Evolutionary conservation across 1,140 invertebrate species (phyloP), one percentile per base, ranked within the genome.

Genomic region (Drosophila sp.): DNA sequence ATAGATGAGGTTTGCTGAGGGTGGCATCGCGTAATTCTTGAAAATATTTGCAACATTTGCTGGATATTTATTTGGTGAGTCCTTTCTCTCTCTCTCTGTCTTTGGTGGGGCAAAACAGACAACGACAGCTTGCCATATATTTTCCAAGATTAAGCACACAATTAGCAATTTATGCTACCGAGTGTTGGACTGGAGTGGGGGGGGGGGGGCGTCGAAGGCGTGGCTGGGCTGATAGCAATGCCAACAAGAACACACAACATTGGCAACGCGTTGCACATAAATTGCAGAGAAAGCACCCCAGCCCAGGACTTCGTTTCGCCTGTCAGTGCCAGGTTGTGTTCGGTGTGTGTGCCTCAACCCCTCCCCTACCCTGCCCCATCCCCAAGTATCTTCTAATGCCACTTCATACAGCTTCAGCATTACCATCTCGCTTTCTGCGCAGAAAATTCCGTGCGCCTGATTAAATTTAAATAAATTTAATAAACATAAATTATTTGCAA

Each of bases 391-490:
- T 8, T 7, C 29, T 38, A 7, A 7, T 60, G 5, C 35, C 35
- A 7, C 35, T 38, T 1, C 3, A n/a, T 11, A 27, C 44, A 50
- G 44, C 44, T 27, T 50, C 44, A 50, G 3, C 44, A 50, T 50
- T 50, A 50, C 44, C 44, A 44, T 58, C 27, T 58, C n/a, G 44
- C 25, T 41, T 50, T 65, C 38, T 47, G 60, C 35, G 57, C 40
- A 68, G 17, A 32, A 44, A 73, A 73, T 76, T 63, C 55, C 54
- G 63, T 62, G 87, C 68, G 79, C 70, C 86, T 90, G 86, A 90
- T 90, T 90, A 90, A 90, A 90, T 90, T 90, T 90, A 90, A 90
- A 90, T 90, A 90, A 90, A 90, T 90, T 90, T 90, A 90, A 90
- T 90, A 90, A 90, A 90, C 86, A 90, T 90, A 90, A 90, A 90